phyloP scores from a whole-genome alignment of 2,113 vertebrate genomes.

The Dipodomys stephensi region DNA sequence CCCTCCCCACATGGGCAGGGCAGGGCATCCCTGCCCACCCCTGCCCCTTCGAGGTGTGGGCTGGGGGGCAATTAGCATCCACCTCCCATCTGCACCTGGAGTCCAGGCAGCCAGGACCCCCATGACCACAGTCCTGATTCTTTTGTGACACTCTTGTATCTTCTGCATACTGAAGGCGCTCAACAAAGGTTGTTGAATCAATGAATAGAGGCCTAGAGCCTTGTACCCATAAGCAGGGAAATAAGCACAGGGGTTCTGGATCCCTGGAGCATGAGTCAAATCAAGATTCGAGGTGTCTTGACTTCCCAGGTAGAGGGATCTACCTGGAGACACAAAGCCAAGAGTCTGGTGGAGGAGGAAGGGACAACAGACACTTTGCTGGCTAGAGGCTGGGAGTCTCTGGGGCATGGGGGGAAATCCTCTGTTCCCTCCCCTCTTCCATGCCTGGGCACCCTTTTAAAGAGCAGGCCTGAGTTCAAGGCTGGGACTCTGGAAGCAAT shows the following conservation, averaged over 20 bases:
- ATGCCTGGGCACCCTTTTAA: background rate
- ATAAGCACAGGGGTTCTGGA: background rate
- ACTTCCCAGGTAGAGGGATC: background rate
- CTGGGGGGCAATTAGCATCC: no score
- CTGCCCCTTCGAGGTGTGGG: no score
- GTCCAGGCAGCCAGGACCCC: background rate
- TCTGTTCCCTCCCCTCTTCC: background rate
- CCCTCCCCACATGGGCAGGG: no score
- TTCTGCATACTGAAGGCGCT: background rate
- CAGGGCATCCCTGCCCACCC: no score
- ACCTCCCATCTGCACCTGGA: rapidly evolving
- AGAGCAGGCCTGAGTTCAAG: background rate
- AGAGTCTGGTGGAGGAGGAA: background rate
- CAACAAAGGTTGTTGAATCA: background rate
- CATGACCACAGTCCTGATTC: background rate
- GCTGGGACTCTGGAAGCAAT: no score
- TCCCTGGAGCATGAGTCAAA: background rate
- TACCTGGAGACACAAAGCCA: background rate
- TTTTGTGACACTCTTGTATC: background rate
- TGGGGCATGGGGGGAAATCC: background rate
- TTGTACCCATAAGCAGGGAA: background rate
- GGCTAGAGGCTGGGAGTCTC: background rate
- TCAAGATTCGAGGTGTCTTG: background rate
- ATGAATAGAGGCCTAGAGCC: no score
- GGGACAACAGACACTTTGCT: background rate